Evolutionary conservation across 2,113 vertebrate species (phyloP).

Genomic region (Odobenus rosmarus): DNA sequence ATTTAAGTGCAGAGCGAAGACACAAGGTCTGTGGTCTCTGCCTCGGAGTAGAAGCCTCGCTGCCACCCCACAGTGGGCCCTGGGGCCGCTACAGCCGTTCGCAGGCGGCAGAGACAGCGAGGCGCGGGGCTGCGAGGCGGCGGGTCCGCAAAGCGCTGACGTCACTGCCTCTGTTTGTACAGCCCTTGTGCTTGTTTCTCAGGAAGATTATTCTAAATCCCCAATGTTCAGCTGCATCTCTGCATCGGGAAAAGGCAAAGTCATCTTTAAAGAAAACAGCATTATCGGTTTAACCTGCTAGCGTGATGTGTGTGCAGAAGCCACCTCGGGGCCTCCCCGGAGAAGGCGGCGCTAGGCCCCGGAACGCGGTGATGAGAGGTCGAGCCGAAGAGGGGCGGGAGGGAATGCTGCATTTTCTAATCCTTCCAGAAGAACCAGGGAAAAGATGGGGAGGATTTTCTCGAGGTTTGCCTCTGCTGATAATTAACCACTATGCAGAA

Average conservation of each 20-base stretch:
- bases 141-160: background rate
- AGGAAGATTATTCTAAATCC: conserved; percentile 60
- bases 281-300: conserved; percentile 56
- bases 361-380: background rate
- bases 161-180: conserved; percentile 32
- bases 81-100: conserved; percentile 56
- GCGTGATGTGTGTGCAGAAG: background rate
- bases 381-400: background rate
- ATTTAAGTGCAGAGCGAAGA: conserved; percentile 71
- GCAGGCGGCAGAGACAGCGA: conserved; percentile 54
- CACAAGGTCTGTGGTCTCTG: conserved; percentile 59
- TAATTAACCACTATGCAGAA: background rate
- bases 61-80: conserved; percentile 43
- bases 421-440: background rate
- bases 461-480: background rate
- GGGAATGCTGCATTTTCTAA: rapidly evolving
- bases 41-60: conserved; percentile 56
- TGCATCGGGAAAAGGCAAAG: conserved; percentile 6
- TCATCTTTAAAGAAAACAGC: background rate
- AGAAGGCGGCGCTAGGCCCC: background rate
- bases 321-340: background rate
- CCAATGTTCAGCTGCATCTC: conserved; percentile 55
- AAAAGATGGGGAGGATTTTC: background rate
- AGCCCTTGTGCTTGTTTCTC: conserved; percentile 73
- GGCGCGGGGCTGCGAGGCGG: conserved; percentile 31